A percentile compares a stretch with the other conserved stretches of the same genome.
phyloP scores from a whole-genome alignment of 2,113 vertebrate species.

The Pelecanoides urinatrix region DNA sequence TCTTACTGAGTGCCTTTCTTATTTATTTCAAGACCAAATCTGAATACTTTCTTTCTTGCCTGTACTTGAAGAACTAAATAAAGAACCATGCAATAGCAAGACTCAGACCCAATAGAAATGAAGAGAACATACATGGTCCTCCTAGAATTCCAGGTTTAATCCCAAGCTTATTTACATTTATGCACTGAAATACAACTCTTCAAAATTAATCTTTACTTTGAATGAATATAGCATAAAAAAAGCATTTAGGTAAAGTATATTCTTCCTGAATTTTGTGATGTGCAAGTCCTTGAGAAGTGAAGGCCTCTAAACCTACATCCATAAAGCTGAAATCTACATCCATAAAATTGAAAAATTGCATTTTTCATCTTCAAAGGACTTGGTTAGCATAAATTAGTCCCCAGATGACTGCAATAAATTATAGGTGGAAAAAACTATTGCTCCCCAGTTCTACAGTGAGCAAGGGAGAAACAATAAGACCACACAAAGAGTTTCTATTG shows the following conservation, averaged over 20 bases:
- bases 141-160: neutral
- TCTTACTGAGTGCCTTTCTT: neutral
- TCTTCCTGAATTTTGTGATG: neutral
- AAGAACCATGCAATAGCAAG: neutral
- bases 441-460: neutral
- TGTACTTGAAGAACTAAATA: neutral
- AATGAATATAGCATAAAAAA: neutral
- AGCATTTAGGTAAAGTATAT: neutral
- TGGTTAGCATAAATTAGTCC: neutral
- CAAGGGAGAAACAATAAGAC: neutral
- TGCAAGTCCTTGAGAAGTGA: neutral
- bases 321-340: neutral
- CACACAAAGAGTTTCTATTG: neutral
- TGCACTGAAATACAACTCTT: neutral
- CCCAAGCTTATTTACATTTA: neutral
- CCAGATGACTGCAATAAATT: neutral
- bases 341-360: neutral
- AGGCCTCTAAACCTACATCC: neutral
- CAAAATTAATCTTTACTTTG: neutral
- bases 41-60: neutral
- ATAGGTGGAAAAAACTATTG: neutral
- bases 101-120: neutral
- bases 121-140: neutral
- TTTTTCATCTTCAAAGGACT: neutral
- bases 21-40: neutral